Evolutionary conservation across 2,797 vertebrate species (phyloP).

Genomic region (Heteromormyrus szaboi): DNA sequence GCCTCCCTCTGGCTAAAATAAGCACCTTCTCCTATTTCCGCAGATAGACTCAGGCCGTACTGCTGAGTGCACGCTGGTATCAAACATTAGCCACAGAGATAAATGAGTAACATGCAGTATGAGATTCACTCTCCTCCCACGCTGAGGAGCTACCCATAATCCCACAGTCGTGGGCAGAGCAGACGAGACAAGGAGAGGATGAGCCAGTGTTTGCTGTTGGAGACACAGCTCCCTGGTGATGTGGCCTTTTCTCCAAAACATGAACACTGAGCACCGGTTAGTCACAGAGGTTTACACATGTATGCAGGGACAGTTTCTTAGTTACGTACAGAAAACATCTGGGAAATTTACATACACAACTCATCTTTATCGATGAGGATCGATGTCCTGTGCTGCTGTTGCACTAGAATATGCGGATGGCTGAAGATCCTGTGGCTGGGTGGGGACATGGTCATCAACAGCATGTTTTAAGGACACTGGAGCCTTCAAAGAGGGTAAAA

Average conservation of each 20-base stretch:
- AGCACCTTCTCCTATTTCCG: not conserved
- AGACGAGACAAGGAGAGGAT: not conserved
- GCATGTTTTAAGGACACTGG: not conserved
- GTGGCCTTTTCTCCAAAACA: not conserved
- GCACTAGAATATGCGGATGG: not conserved
- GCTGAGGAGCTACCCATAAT: not conserved
- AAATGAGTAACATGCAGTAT: not conserved
- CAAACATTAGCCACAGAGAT: not conserved
- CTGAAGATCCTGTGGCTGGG: not conserved
- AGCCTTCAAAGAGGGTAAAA: not conserved
- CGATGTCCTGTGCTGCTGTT: not conserved
- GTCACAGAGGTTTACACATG: not conserved
- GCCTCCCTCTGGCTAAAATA: not conserved
- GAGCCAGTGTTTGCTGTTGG: not conserved
- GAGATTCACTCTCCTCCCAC: slow-evolving; percentile 1
- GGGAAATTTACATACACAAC: not conserved
- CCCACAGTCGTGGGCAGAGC: not conserved
- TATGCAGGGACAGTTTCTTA: not conserved
- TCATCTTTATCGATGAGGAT: not conserved
- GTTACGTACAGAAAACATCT: not conserved
- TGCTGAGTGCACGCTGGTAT: not conserved
- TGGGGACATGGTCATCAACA: not conserved
- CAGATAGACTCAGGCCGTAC: not conserved
- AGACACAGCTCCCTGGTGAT: not conserved
- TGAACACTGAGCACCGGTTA: not conserved